A percentile compares a stretch with the other conserved stretches of the same genome.
These are phyloP conservation scores for Sesamia nonagrioides DNA, from an alignment of 1,140 invertebrate genomes.

Conservation along the genomic window DNA sequence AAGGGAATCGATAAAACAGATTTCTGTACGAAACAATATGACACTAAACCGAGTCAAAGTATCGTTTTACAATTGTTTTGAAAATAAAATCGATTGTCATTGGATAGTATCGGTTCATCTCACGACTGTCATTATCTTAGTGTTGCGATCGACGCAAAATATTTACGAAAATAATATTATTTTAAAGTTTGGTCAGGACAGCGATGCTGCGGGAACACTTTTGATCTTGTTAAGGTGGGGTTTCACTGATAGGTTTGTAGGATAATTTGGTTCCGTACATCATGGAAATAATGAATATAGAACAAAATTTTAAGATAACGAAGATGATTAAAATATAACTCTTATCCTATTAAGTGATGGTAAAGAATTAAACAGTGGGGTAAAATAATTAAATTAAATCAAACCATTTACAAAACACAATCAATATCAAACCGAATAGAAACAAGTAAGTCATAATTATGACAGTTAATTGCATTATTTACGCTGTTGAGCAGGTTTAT, in stretches of 20 bases:
- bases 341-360: too few relatives aligned
- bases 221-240: conserved; percentile 68
- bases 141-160: conserved; percentile 71
- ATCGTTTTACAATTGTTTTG: conserved; percentile 55
- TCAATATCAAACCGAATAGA: too few relatives aligned
- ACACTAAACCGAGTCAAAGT: conserved; percentile 47
- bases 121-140: conserved; percentile 63
- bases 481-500: too few relatives aligned
- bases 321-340: too few relatives aligned
- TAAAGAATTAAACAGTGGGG: too few relatives aligned
- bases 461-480: too few relatives aligned
- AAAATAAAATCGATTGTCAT: conserved; percentile 66
- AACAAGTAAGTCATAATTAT: too few relatives aligned
- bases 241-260: conserved; percentile 52
- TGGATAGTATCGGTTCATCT: conserved; percentile 66
- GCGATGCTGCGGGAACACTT: conserved; percentile 59
- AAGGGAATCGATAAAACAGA: conserved; percentile 44
- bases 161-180: conserved; percentile 69
- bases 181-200: conserved; percentile 60
- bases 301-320: too few relatives aligned
- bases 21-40: conserved; percentile 46
- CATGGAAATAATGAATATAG: background rate
- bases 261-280: background rate
- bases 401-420: too few relatives aligned
- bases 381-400: too few relatives aligned